phyloP scores from a whole-genome alignment of 92 coral and sea anemone species.

The Blastomussa wellsi region DNA sequence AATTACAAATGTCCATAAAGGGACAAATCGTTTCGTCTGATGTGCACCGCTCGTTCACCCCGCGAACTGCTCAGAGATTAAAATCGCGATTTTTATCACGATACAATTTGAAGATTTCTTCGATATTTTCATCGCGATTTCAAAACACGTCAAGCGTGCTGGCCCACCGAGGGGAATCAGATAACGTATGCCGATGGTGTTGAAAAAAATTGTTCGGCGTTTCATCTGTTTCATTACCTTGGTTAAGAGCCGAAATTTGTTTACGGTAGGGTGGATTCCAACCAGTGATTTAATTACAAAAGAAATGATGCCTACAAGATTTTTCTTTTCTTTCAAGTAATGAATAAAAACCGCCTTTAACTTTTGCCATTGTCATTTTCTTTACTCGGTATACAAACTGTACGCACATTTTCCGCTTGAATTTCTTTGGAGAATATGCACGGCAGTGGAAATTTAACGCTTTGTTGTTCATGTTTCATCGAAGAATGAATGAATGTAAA shows the following conservation, averaged over 20 bases:
- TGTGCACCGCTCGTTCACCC: slow-evolving; percentile 22
- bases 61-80: slow-evolving; percentile 22
- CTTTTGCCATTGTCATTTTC: slow-evolving; percentile 5
- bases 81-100: slow-evolving; percentile 29
- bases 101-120: slow-evolving; percentile 22
- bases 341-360: slow-evolving; percentile 18
- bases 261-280: slow-evolving; percentile 17
- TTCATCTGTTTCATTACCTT: neutral
- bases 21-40: slow-evolving; percentile 31
- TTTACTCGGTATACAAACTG: neutral
- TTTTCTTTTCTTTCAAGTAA: neutral
- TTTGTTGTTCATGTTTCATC: slow-evolving; percentile 22
- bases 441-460: neutral
- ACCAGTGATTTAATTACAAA: slow-evolving; percentile 20
- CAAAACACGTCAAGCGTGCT: neutral
- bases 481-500: neutral
- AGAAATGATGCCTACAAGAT: slow-evolving; percentile 8
- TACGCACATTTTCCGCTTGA: neutral
- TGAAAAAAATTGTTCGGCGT: neutral
- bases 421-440: neutral
- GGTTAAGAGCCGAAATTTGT: neutral
- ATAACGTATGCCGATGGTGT: neutral
- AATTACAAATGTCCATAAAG: slow-evolving; percentile 53
- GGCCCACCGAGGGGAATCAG: slow-evolving; percentile 13
- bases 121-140: slow-evolving; percentile 28